Base-by-base conservation (phyloP, 2,888 invertebrate genomes). In the Athalia rosae region DNA sequence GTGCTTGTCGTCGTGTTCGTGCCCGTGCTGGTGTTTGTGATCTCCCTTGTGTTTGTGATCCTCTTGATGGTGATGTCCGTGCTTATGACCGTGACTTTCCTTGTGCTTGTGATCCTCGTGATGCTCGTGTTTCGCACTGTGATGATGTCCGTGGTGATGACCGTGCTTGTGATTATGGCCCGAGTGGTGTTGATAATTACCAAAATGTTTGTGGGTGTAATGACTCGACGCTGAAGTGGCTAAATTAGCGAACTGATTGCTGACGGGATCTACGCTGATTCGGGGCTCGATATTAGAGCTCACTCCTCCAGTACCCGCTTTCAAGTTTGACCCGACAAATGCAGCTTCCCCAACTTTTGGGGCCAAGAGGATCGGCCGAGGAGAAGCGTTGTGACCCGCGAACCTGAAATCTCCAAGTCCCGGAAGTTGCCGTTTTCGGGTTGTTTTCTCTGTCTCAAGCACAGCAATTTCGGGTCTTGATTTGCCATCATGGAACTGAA, bases 1-100 rank as follows among this genome's bases (percentile, higher is more conserved):
- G 62, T 86, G 86, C 0, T 81, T 82, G 66, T 83, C 83, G 3
- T 80, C 76, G 48, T 84, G 84, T 11, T 83, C 82, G 64, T 84
- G 84, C 3, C 80, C 80, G 50, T 85, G 81, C 28, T 82, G 77
- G 53, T 85, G 85, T 43, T 85, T 79, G 11, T 84, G 84, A 3
- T 79, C 76, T 47, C 85, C 84, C 5, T 78, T 71, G 41, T 82
- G 79, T 15, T 81, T 76, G 53, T 83, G 81, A 15, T 78, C 69
- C 4, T 82, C 77, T 4, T 78, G 69, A 13, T 83, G 83, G 5
- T 81, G 81, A 41, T 85, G 85, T 0, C 81, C 82, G 9, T 86
- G 84, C 4, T 84, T 81, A 50, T 87, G 86, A 9, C 83, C 81
- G 13, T 85, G 83, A 0, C 81, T 82, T 8, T 81, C 80, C 0